phyloP scores from a whole-genome alignment of 2,797 vertebrate genomes.

The Pterois miles region DNA sequence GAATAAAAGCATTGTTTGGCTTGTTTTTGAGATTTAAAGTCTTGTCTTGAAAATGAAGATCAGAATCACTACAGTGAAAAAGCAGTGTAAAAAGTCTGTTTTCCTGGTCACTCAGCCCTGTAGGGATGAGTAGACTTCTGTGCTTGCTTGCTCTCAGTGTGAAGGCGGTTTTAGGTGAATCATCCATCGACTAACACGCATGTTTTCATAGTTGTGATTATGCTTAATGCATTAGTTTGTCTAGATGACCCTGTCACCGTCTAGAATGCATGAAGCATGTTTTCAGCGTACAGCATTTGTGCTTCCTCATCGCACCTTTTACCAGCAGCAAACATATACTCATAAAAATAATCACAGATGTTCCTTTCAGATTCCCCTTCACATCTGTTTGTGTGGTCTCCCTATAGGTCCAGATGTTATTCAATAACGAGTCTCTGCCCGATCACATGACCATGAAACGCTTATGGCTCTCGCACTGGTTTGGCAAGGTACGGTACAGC shows the following conservation, averaged over 20 bases:
- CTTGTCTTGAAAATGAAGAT: background rate
- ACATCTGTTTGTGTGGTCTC: conserved; percentile 62
- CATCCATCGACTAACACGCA: background rate
- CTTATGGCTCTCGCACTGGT: conserved; percentile 96
- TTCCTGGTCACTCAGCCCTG: background rate
- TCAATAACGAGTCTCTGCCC: conserved; percentile 92
- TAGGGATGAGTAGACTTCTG: background rate
- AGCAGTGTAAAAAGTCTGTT: background rate
- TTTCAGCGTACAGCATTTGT: background rate
- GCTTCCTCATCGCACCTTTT: background rate
- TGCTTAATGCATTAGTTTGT: background rate
- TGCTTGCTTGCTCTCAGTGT: background rate
- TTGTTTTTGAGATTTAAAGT: background rate
- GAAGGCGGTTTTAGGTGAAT: background rate
- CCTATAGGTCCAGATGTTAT: conserved; percentile 92
- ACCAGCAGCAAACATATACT: background rate
- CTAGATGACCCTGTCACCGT: background rate
- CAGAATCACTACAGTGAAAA: background rate
- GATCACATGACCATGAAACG: conserved; percentile 99
- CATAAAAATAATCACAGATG: conserved; percentile 13
- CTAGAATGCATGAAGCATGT: background rate
- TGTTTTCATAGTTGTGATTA: background rate
- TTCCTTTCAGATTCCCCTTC: background rate
- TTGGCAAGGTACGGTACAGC: conserved; percentile 89
- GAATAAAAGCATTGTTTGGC: background rate